Conservation (phyloP, 2,888 invertebrate genomes). For the Drosophila barbarae region DNA sequence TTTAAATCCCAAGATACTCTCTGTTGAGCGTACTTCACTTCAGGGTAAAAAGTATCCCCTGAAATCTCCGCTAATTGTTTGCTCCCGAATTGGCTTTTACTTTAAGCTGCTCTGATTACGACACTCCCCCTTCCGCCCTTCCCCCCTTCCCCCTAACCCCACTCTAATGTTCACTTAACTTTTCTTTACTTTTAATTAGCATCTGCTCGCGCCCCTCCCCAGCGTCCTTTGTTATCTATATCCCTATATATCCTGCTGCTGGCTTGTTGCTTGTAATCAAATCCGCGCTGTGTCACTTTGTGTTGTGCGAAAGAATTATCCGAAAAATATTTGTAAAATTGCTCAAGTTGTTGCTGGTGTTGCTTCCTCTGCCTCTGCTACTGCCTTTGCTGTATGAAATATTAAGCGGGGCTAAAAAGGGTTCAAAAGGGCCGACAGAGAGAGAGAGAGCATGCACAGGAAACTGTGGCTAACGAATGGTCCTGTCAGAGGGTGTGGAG, state of each 20-base stretch:
- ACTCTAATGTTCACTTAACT: conserved; percentile 28
- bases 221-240: conserved; percentile 9
- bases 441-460: conserved; percentile 57
- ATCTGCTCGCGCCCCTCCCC: conserved; percentile 18
- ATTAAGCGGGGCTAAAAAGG: conserved; percentile 53
- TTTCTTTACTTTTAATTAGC: conserved; percentile 71
- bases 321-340: conserved; percentile 69
- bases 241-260: conserved; percentile 9
- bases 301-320: conserved; percentile 50
- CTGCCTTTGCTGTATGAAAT: conserved; percentile 30
- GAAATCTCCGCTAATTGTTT: conserved; percentile 35
- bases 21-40: not conserved
- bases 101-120: conserved; percentile 63
- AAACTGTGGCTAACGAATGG: conserved; percentile 67
- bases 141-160: too few relatives aligned
- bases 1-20: not conserved
- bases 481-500: conserved; percentile 1
- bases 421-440: conserved; percentile 51
- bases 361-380: not conserved
- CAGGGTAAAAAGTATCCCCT: not conserved
- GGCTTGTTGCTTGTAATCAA: conserved; percentile 60
- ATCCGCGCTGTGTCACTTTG: conserved; percentile 66
- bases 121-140: not conserved
- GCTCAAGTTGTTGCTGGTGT: conserved; percentile 46
- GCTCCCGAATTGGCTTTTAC: conserved; percentile 27